A percentile compares a stretch with the other conserved stretches of the same genome.
These are phyloP conservation scores for Eupristina koningsbergeri DNA, from an alignment of 1,140 invertebrate species.

Conservation along the genomic window DNA sequence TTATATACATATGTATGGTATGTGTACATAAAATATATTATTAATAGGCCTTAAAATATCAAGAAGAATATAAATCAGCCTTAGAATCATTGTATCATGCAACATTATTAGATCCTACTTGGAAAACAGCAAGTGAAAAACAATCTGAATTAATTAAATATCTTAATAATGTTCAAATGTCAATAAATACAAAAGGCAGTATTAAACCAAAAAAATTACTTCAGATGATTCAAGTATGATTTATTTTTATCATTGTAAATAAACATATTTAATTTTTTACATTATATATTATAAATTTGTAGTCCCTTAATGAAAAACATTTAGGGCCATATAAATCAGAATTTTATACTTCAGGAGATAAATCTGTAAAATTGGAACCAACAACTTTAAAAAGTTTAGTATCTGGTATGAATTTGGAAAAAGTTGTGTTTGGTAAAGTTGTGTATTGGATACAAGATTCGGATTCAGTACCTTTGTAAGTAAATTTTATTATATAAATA, in stretches of 20 bases:
- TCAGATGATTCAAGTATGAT: slow-evolving; percentile 77
- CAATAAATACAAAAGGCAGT: slow-evolving; percentile 81
- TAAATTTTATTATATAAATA: slow-evolving; percentile 51
- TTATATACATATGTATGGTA: slow-evolving; percentile 8
- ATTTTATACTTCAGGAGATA: slow-evolving; percentile 73
- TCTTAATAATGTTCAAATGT: slow-evolving; percentile 78
- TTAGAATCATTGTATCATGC: slow-evolving; percentile 81
- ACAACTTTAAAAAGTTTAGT: slow-evolving; percentile 73
- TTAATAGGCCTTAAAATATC: slow-evolving; percentile 83
- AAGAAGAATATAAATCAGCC: slow-evolving; percentile 83
- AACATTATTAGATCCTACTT: slow-evolving; percentile 81
- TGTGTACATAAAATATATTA: slow-evolving; percentile 25
- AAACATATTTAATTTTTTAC: slow-evolving; percentile 51
- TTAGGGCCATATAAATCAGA: slow-evolving; percentile 78
- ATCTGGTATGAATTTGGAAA: slow-evolving; percentile 77
- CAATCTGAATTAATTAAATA: slow-evolving; percentile 79
- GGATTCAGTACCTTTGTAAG: slow-evolving; percentile 86
- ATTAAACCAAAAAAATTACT: slow-evolving; percentile 81
- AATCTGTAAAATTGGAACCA: slow-evolving; percentile 74
- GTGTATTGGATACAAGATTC: slow-evolving; percentile 84
- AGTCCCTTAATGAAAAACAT: slow-evolving; percentile 76
- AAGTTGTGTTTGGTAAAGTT: slow-evolving; percentile 85
- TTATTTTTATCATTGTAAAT: slow-evolving; percentile 38
- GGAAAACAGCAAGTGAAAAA: slow-evolving; percentile 79
- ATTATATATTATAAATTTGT: slow-evolving; percentile 53